Conservation (phyloP, 2,888 invertebrate species). For the Drosophila nr. perissopoda region DNA sequence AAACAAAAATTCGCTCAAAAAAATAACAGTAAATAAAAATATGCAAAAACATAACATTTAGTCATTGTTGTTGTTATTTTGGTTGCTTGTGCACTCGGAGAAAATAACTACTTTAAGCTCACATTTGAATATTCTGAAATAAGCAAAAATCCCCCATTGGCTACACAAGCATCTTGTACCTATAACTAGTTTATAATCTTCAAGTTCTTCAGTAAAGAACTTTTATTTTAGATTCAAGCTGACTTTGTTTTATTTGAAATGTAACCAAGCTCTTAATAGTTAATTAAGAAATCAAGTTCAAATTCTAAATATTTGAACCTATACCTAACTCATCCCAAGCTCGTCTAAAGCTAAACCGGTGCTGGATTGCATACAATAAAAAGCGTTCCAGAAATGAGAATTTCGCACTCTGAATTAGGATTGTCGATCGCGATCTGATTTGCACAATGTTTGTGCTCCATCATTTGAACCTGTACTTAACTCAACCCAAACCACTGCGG, state of each 20-base stretch:
- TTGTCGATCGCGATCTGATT: not conserved
- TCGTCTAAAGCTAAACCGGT: not conserved
- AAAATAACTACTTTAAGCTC: not conserved
- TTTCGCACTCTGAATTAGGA: not conserved
- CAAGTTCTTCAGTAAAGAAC: not conserved
- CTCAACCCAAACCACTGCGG: not conserved
- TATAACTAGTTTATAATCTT: not conserved
- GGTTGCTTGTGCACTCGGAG: not conserved
- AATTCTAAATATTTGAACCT: not conserved
- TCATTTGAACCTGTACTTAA: not conserved
- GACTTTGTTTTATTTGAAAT: not conserved
- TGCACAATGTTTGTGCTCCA: not conserved
- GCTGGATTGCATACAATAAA: not conserved
- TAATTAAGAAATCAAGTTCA: not conserved
- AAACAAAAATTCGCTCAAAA: constrained; percentile 10
- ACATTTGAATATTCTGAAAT: not conserved
- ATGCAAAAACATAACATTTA: not conserved
- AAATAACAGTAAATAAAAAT: constrained; percentile 16
- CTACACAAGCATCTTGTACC: not conserved
- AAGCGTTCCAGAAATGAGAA: not conserved
- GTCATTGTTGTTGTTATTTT: constrained; percentile 19
- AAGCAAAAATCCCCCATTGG: not conserved
- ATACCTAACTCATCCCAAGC: not conserved
- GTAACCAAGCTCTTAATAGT: not conserved
- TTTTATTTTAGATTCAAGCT: not conserved